phyloP scores from a whole-genome alignment of 2,888 invertebrate genomes.

The Quadroppia sp. region DNA sequence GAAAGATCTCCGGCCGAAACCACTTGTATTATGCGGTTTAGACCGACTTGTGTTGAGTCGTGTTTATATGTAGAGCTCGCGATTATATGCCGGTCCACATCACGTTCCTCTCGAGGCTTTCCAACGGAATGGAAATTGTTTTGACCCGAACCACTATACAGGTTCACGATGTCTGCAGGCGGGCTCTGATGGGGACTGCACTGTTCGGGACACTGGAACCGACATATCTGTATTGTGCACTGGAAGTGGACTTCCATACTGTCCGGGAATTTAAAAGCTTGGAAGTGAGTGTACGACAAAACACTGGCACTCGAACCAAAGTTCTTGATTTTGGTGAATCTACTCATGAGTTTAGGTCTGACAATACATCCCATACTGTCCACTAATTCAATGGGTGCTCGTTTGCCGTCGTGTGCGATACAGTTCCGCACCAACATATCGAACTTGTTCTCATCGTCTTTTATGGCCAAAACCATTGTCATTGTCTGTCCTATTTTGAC shows the following conservation, averaged over 20 bases:
- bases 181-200: constrained; percentile 59
- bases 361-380: constrained; percentile 89
- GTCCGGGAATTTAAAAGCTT: constrained; percentile 91
- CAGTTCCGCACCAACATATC: constrained; percentile 92
- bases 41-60: constrained; percentile 46
- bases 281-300: constrained; percentile 85
- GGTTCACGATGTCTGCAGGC: constrained; percentile 43
- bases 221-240: constrained; percentile 88
- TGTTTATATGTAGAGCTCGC: constrained; percentile 42
- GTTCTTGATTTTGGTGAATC: constrained; percentile 90
- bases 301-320: constrained; percentile 90
- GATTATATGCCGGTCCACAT: constrained; percentile 41
- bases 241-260: constrained; percentile 96
- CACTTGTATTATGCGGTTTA: constrained; percentile 57
- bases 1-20: constrained; percentile 86
- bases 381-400: constrained; percentile 86
- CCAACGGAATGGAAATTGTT: constrained; percentile 39
- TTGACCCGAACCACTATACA: constrained; percentile 34
- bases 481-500: constrained; percentile 94
- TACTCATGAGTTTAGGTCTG: constrained; percentile 83
- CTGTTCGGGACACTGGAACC: constrained; percentile 87
- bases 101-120: constrained; percentile 47
- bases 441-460: constrained; percentile 89
- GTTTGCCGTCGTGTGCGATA: constrained; percentile 88
- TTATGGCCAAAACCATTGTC: constrained; percentile 93